Conservation (phyloP, 37 sponge, comb jelly and placozoan genomes). For the Haliclona indistincta region DNA sequence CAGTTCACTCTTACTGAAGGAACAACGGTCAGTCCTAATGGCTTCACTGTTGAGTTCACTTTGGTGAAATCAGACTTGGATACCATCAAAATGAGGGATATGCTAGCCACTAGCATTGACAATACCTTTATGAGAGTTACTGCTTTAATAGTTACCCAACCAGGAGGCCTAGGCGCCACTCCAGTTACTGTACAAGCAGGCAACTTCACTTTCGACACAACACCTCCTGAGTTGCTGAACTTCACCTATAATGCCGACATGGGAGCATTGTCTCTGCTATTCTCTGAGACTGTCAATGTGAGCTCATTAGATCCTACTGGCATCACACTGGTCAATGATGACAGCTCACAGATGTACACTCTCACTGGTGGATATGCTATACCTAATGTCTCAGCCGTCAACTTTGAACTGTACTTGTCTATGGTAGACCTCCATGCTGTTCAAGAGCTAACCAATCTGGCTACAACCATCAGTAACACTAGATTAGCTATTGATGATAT, state of each 20-base stretch:
- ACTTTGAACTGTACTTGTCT: constrained; percentile 64
- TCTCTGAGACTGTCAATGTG: constrained; percentile 80
- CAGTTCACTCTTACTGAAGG: constrained; percentile 52
- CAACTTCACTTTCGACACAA: constrained; percentile 54
- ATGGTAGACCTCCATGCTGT: constrained; percentile 64
- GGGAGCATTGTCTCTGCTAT: constrained; percentile 64
- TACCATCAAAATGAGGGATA: constrained; percentile 62
- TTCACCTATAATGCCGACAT: constrained; percentile 54
- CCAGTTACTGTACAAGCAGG: constrained; percentile 2
- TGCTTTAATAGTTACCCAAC: constrained; percentile 47
- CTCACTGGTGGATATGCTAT: constrained; percentile 71
- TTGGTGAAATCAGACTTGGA: constrained; percentile 64
- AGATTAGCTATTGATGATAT: constrained; percentile 47
- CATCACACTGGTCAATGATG: constrained; percentile 61
- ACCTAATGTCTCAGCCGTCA: constrained; percentile 53
- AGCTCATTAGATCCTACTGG: constrained; percentile 67
- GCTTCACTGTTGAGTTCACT: constrained; percentile 66
- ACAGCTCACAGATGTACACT: constrained; percentile 53
- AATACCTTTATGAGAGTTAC: constrained; percentile 72
- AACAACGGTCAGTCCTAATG: constrained; percentile 50
- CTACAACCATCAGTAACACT: constrained; percentile 30
- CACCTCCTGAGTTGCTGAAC: constrained; percentile 45
- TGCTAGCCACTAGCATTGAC: constrained; percentile 66
- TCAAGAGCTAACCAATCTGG: constrained; percentile 49
- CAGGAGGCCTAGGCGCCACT: constrained; percentile 50